phyloP scores from a whole-genome alignment of 2,113 vertebrate species.

The Nannospalax galili region DNA sequence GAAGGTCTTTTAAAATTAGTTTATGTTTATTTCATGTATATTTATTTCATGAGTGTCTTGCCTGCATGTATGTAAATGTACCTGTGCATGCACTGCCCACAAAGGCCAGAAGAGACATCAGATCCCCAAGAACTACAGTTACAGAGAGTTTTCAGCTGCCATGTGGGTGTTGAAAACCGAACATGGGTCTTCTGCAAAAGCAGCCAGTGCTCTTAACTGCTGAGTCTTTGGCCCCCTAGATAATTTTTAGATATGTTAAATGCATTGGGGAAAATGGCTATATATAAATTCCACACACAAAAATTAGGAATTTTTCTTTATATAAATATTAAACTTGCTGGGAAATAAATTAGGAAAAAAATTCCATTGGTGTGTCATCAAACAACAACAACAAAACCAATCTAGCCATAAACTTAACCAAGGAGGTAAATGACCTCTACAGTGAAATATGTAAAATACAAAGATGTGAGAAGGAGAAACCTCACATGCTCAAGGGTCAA shows the following conservation, averaged over 20 bases:
- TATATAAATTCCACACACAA: not conserved
- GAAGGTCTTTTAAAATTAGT: not conserved
- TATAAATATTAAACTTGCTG: not conserved
- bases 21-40: too few species aligned
- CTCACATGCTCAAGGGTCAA: not conserved
- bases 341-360: not conserved
- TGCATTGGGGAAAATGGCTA: not conserved
- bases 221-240: too few species aligned
- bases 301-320: not conserved
- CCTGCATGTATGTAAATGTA: too few species aligned
- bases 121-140: too few species aligned
- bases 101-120: too few species aligned
- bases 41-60: too few species aligned
- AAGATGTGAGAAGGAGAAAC: not conserved
- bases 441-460: not conserved
- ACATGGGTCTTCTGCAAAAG: too few species aligned
- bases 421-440: not conserved
- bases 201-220: too few species aligned
- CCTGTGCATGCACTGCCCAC: too few species aligned
- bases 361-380: not conserved
- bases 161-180: too few species aligned
- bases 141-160: too few species aligned
- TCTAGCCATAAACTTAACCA: not conserved
- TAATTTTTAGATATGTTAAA: not conserved
- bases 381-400: not conserved